Evolutionary conservation across 2,113 vertebrate species (phyloP).

Genomic region (Xiphophorus hellerii): DNA sequence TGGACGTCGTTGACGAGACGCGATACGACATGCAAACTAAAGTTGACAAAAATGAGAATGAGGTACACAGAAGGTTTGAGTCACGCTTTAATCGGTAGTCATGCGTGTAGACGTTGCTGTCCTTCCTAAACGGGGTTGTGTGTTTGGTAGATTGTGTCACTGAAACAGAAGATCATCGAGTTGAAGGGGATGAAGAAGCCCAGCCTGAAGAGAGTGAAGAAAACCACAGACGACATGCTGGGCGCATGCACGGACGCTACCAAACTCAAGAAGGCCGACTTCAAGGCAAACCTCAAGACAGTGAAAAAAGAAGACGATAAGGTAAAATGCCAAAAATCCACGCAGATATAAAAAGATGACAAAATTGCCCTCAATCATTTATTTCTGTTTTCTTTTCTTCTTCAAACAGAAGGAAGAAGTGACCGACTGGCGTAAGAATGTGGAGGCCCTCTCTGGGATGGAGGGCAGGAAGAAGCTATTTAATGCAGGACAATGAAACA

Average conservation of each 20-base stretch:
- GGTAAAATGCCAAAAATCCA: conserved; percentile 45
- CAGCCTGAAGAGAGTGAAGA: conserved; percentile 80
- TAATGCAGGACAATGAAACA: conserved; percentile 54
- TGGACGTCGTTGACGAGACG: conserved; percentile 75
- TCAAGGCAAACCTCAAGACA: conserved; percentile 82
- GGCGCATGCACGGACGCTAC: conserved; percentile 72
- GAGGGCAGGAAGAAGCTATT: conserved; percentile 84
- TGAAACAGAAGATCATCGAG: conserved; percentile 76
- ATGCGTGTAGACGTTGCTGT: background rate
- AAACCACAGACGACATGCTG: conserved; percentile 79
- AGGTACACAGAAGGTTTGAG: conserved; percentile 59
- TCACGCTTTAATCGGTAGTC: background rate
- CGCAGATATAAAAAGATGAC: fast-evolving
- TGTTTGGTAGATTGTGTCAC: conserved; percentile 68
- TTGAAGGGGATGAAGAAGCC: conserved; percentile 81
- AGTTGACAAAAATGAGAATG: conserved; percentile 74
- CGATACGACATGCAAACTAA: conserved; percentile 79
- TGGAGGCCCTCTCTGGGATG: conserved; percentile 83
- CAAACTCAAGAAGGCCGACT: conserved; percentile 77
- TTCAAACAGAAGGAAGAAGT: conserved; percentile 71
- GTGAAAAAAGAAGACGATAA: conserved; percentile 85
- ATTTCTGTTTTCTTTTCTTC: background rate
- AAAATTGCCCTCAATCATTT: background rate
- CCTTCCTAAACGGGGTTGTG: background rate
- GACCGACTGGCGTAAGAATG: conserved; percentile 83